These are phyloP conservation scores for Sebastes hubbsi DNA, from an alignment of 2,797 vertebrate species.

Conservation along the genomic window DNA sequence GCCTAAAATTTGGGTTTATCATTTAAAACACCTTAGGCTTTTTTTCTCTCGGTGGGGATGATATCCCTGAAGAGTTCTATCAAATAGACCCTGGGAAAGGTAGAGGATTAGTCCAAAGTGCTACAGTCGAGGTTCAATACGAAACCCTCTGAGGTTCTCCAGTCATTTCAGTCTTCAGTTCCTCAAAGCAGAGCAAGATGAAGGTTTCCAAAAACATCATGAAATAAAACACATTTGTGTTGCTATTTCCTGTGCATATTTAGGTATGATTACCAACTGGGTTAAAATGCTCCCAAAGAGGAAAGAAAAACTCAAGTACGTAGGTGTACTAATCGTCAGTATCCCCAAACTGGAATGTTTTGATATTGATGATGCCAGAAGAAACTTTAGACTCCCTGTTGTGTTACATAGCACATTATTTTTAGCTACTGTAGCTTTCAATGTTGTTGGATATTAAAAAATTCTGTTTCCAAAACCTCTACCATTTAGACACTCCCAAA, in stretches of 20 bases:
- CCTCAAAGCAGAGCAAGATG: not conserved
- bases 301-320: not conserved
- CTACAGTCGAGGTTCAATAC: too few relatives aligned
- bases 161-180: not conserved
- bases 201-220: not conserved
- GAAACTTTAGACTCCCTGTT: not conserved
- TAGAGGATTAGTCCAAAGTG: too few relatives aligned
- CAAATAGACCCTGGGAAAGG: not conserved
- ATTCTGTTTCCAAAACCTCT: not conserved
- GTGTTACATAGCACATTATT: constrained; percentile 9
- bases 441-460: not conserved
- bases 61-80: not conserved
- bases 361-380: not conserved
- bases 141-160: not conserved
- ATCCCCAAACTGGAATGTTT: not conserved
- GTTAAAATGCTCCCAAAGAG: not conserved
- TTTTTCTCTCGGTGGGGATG: not conserved
- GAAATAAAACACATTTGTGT: not conserved
- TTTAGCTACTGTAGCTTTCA: constrained; percentile 15
- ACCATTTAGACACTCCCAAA: not conserved
- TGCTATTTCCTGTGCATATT: not conserved
- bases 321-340: not conserved
- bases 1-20: not conserved
- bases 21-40: not conserved
- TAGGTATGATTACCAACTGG: not conserved